Evolutionary conservation across 2,797 vertebrate genomes (phyloP).

Genomic region (Tragelaphus oryx): DNA sequence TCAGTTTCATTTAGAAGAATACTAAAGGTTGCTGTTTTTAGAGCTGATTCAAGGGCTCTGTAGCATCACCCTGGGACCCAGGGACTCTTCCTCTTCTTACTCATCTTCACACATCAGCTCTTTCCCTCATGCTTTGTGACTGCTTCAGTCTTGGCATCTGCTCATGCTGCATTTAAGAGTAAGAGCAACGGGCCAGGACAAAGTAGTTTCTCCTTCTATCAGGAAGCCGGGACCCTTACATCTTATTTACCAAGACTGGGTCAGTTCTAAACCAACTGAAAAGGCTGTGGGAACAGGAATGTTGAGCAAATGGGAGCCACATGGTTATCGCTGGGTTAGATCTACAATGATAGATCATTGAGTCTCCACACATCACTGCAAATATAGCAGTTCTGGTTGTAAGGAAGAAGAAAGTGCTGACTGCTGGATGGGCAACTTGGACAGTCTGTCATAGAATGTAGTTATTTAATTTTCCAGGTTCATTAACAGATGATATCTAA

Average conservation of each 20-base stretch:
- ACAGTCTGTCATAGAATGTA: not conserved
- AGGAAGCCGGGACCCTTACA: not conserved
- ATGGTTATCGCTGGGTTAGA: not conserved
- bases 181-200: not conserved
- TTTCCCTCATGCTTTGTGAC: not conserved
- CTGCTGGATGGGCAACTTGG: not conserved
- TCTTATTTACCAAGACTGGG: not conserved
- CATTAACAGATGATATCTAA: not conserved
- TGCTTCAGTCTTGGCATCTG: not conserved
- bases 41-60: not conserved
- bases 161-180: not conserved
- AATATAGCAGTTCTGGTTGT: not conserved
- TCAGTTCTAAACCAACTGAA: not conserved
- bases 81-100: not conserved
- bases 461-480: not conserved
- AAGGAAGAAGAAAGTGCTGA: not conserved
- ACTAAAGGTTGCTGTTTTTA: not conserved
- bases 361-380: not conserved
- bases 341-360: not conserved
- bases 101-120: not conserved
- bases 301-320: not conserved
- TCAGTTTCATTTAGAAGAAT: not conserved
- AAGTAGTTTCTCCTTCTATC: not conserved
- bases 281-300: not conserved
- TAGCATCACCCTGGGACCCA: not conserved